phyloP scores from a whole-genome alignment of 2,113 vertebrate species.

The Phodopus roborovskii region DNA sequence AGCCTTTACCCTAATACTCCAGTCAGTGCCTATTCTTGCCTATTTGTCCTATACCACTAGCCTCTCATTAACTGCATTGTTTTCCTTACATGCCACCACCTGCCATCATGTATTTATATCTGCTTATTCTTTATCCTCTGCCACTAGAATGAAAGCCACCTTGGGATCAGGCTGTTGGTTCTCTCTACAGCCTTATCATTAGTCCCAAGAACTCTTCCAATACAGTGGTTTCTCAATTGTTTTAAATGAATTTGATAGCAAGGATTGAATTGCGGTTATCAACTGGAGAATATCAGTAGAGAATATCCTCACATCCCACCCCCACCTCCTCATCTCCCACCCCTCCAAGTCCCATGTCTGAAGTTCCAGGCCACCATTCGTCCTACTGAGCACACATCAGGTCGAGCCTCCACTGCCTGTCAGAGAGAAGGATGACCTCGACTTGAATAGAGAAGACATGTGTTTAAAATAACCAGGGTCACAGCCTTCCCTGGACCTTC shows the following conservation, averaged over 20 bases:
- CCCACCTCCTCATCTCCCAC: neutral
- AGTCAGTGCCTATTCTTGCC: rapidly evolving
- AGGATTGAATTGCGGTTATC: neutral
- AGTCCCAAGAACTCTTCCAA: neutral
- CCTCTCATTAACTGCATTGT: neutral
- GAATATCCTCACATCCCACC: neutral
- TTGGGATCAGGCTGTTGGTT: too few relatives aligned
- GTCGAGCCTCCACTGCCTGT: slow-evolving; percentile 19
- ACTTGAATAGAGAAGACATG: slow-evolving; percentile 46
- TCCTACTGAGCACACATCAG: neutral
- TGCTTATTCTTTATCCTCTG: neutral
- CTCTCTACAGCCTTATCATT: neutral
- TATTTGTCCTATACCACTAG: too few relatives aligned
- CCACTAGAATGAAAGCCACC: neutral
- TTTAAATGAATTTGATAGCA: neutral
- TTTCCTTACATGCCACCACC: neutral
- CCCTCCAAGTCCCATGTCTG: neutral
- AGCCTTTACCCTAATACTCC: rapidly evolving
- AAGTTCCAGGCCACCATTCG: neutral
- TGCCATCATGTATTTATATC: neutral
- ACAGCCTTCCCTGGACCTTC: slow-evolving; percentile 72
- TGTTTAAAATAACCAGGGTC: slow-evolving; percentile 75
- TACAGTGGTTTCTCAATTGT: neutral
- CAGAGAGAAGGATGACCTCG: slow-evolving; percentile 45
- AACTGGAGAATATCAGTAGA: neutral